These are phyloP conservation scores for Cryptus armator DNA, from an alignment of 2,888 invertebrate genomes.

Conservation along the genomic window DNA sequence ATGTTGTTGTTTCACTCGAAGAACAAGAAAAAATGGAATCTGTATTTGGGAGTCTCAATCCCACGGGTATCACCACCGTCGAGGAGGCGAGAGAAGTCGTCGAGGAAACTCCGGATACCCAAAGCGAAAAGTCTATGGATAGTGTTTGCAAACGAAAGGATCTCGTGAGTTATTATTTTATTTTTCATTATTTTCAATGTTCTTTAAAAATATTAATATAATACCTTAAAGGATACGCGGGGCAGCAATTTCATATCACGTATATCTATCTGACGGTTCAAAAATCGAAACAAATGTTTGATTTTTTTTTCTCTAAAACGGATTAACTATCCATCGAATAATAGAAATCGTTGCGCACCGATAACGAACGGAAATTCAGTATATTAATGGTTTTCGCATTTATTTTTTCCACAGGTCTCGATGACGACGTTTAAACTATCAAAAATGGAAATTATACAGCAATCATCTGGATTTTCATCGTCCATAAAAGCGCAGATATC, in stretches of 20 bases:
- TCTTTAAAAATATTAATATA: too few relatives aligned
- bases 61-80: constrained; percentile 85
- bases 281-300: too few relatives aligned
- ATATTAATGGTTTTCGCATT: neutral
- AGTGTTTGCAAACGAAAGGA: constrained; percentile 93
- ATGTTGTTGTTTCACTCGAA: constrained; percentile 91
- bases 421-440: constrained; percentile 90
- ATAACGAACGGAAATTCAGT: neutral
- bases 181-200: too few relatives aligned
- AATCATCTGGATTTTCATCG: constrained; percentile 89
- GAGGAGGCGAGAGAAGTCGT: constrained; percentile 95
- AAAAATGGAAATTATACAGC: constrained; percentile 91
- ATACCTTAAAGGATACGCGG: too few relatives aligned
- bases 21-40: constrained; percentile 88
- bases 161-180: constrained; percentile 86
- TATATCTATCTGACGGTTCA: too few relatives aligned
- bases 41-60: constrained; percentile 83
- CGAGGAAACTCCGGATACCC: constrained; percentile 91
- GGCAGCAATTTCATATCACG: too few relatives aligned
- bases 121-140: constrained; percentile 93
- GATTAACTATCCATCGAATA: too few relatives aligned
- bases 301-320: too few relatives aligned
- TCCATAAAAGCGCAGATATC: constrained; percentile 90
- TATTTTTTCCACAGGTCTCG: constrained; percentile 83
- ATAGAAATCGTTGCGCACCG: too few relatives aligned